Conservation (phyloP, 1,140 invertebrate genomes). For the Harlomillsia oculata region DNA sequence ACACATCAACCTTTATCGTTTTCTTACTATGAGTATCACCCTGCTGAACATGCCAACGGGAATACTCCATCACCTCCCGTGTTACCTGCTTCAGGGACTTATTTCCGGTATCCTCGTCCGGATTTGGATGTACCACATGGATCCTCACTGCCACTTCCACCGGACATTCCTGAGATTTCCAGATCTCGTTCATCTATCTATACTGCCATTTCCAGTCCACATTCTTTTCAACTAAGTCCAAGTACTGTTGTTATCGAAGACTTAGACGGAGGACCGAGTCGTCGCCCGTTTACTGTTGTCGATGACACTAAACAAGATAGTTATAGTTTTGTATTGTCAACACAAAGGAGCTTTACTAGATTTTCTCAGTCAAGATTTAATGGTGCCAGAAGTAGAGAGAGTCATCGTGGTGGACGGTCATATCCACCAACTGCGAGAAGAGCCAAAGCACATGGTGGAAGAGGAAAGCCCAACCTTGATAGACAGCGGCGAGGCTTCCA, state of each 20-base stretch:
- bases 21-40: conserved; percentile 12
- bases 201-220: conserved; percentile 20
- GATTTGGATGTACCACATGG: conserved; percentile 23
- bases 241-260: too few relatives aligned
- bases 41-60: conserved; percentile 13
- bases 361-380: too few relatives aligned
- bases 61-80: conserved; percentile 16
- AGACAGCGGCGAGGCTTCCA: background rate
- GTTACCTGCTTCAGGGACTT: conserved; percentile 19
- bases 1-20: background rate
- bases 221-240: too few relatives aligned
- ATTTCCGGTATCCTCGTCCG: conserved; percentile 26
- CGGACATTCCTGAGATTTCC: conserved; percentile 9
- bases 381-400: too few relatives aligned
- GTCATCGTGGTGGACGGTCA: too few relatives aligned
- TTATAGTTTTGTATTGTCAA: too few relatives aligned
- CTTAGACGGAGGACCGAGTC: too few relatives aligned
- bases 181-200: conserved; percentile 8
- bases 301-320: too few relatives aligned
- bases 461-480: conserved; percentile 12
- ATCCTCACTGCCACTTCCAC: conserved; percentile 15
- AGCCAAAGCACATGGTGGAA: conserved; percentile 20
- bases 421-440: background rate
- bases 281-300: too few relatives aligned
- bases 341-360: too few relatives aligned